phyloP scores from a whole-genome alignment of 1,140 invertebrate species.

The Caenorhabditis inopinata region DNA sequence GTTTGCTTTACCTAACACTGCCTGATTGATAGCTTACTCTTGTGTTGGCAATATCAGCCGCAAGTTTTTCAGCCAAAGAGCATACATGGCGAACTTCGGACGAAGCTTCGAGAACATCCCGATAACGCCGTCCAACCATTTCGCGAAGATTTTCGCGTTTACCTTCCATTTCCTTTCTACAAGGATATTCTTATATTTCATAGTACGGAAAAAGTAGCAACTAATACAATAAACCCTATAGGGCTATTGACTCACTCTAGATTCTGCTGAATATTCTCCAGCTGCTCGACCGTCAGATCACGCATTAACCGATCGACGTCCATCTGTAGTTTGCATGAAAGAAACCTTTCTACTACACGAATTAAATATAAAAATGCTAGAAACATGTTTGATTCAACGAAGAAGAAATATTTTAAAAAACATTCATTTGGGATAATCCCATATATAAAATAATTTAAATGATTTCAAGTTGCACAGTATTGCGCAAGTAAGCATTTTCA shows the following conservation, averaged over 20 bases:
- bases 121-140: constrained; percentile 67
- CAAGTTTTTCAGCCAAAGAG: not conserved
- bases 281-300: constrained; percentile 62
- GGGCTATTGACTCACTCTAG: constrained; percentile 44
- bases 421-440: no score
- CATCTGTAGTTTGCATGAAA: constrained; percentile 40
- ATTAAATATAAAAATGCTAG: not conserved
- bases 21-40: not conserved
- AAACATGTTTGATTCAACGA: no score
- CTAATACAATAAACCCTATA: no score
- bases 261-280: constrained; percentile 55
- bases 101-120: constrained; percentile 67
- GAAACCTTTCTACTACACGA: not conserved
- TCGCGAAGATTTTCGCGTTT: constrained; percentile 69
- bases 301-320: constrained; percentile 62
- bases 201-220: no score
- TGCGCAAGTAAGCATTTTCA: no score
- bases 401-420: no score
- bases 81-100: constrained; percentile 54
- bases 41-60: not conserved
- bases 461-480: no score
- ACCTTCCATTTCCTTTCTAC: constrained; percentile 66
- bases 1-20: not conserved
- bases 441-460: no score
- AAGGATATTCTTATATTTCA: no score